phyloP scores from a whole-genome alignment of 2,797 vertebrate genomes.

The Channallabes apus region DNA sequence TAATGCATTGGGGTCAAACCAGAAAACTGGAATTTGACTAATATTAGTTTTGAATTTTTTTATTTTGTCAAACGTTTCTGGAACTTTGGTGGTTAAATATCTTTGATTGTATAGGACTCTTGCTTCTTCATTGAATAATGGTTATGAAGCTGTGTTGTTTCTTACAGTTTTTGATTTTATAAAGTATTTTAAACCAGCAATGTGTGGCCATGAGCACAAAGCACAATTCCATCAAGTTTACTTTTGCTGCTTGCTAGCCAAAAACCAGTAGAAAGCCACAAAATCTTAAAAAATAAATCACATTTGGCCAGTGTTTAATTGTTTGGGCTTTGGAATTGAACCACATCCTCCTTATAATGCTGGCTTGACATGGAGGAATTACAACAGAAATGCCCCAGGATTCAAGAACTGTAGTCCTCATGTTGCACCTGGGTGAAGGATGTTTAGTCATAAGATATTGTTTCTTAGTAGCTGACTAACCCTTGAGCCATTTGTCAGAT shows the following conservation, averaged over 20 bases:
- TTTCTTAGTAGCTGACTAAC: conserved; percentile 35
- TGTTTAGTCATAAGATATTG: conserved; percentile 11
- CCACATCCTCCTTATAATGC: neutral
- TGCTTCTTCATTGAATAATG: neutral
- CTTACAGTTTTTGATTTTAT: neutral
- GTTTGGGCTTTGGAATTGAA: neutral
- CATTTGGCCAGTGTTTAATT: neutral
- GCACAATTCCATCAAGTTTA: conserved; percentile 3
- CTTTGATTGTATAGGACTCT: neutral
- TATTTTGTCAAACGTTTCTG: neutral
- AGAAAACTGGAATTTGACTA: neutral
- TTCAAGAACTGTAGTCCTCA: neutral
- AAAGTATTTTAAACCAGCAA: neutral
- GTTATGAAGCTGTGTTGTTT: neutral
- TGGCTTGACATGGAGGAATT: neutral
- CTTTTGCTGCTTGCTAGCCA: neutral
- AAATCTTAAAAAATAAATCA: neutral
- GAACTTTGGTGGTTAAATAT: neutral
- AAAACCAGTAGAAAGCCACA: neutral
- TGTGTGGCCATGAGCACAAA: neutral
- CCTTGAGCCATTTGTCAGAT: conserved; percentile 34
- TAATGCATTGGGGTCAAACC: neutral
- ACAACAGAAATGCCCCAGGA: neutral
- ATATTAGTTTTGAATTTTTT: neutral
- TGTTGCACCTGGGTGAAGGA: neutral